Evolutionary conservation across 2,888 invertebrate species (phyloP).

Genomic region (Disparrhopalites patrizii): DNA sequence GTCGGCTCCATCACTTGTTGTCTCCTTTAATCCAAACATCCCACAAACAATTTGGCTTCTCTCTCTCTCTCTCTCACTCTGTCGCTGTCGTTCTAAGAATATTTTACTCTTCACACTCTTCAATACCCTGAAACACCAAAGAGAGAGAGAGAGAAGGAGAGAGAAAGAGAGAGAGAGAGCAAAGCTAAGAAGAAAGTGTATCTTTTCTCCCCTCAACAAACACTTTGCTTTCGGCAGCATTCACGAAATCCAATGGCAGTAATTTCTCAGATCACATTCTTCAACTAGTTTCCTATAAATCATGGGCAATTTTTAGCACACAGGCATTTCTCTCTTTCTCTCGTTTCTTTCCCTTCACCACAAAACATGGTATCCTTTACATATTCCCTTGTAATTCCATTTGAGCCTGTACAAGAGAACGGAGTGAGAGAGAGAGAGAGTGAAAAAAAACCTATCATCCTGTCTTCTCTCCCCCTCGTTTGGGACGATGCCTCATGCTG

Average conservation of each 20-base stretch:
- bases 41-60: conserved; percentile 19
- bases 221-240: conserved; percentile 10
- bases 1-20: conserved; percentile 28
- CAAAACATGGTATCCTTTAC: not conserved
- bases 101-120: conserved; percentile 7
- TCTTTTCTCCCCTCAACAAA: not conserved
- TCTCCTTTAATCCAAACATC: conserved; percentile 26
- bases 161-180: too few species aligned
- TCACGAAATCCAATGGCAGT: conserved; percentile 13
- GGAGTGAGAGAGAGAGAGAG: not conserved
- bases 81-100: conserved; percentile 8
- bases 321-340: conserved; percentile 1
- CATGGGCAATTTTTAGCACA: conserved; percentile 15
- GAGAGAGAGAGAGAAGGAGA: too few species aligned
- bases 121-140: too few species aligned
- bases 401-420: not conserved
- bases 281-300: conserved; percentile 14
- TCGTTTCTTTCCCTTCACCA: not conserved
- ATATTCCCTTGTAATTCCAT: not conserved
- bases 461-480: too few species aligned
- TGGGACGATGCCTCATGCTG: too few species aligned
- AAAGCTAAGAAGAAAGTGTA: too few species aligned
- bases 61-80: too few species aligned
- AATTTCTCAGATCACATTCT: conserved; percentile 20
- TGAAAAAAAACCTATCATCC: not conserved